Percentiles rank a stretch among this genome's conserved stretches.
These are phyloP conservation scores for Cheilosia vernalis DNA, from an alignment of 2,888 invertebrate species.

Conservation along the genomic window DNA sequence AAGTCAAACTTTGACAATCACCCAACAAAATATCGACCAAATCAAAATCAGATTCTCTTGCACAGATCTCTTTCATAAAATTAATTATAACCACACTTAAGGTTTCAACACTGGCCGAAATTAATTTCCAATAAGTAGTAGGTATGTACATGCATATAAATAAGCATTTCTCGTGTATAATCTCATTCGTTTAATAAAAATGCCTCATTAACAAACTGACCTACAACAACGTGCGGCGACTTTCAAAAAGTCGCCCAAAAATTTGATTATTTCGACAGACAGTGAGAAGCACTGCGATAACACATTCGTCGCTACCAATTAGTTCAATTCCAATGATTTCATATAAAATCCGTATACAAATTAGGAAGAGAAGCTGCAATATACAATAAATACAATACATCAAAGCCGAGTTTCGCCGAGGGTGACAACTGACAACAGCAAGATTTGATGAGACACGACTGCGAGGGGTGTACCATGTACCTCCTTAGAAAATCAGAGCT, in stretches of 20 bases:
- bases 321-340: conserved; percentile 30
- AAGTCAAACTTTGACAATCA: no score
- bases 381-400: conserved; percentile 1
- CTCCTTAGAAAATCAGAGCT: not conserved
- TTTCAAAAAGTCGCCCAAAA: not conserved
- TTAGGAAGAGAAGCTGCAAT: not conserved
- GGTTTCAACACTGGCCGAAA: no score
- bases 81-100: no score
- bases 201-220: conserved; percentile 28
- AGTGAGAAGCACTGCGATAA: not conserved
- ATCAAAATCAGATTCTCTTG: no score
- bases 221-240: conserved; percentile 21
- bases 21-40: no score
- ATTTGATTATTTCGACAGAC: not conserved
- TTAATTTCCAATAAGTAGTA: no score
- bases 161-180: no score
- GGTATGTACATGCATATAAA: no score
- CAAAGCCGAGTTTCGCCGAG: not conserved
- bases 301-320: not conserved
- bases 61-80: no score
- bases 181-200: no score
- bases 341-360: conserved; percentile 16
- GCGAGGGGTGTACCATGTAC: not conserved
- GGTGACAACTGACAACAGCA: no score
- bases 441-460: not conserved